These are phyloP conservation scores for Chesias legatella DNA, from an alignment of 2,888 invertebrate species.

Conservation along the genomic window DNA sequence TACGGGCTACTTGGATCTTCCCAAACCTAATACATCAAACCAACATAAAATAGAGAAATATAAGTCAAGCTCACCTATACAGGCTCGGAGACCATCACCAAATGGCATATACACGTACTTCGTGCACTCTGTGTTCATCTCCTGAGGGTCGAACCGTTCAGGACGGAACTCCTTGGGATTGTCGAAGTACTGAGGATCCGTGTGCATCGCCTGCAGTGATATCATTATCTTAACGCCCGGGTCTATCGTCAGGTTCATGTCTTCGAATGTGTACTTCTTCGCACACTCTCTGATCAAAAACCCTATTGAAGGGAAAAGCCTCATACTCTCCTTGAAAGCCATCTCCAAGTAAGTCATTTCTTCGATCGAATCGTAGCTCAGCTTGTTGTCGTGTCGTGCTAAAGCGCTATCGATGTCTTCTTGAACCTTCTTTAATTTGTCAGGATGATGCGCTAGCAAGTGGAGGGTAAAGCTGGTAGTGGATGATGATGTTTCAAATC, in stretches of 20 bases:
- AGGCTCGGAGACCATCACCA: slow-evolving; percentile 47
- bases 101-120: slow-evolving; percentile 47
- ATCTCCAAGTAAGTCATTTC: slow-evolving; percentile 52
- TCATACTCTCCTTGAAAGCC: slow-evolving; percentile 47
- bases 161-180: slow-evolving; percentile 47
- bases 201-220: slow-evolving; percentile 46
- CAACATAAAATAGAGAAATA: too few species aligned
- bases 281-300: slow-evolving; percentile 41
- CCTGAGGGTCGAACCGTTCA: slow-evolving; percentile 41
- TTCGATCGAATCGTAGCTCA: slow-evolving; percentile 44
- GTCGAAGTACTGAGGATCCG: slow-evolving; percentile 47
- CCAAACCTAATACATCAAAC: too few species aligned
- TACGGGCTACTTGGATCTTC: too few species aligned
- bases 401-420: slow-evolving; percentile 27
- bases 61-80: too few species aligned
- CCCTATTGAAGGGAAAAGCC: slow-evolving; percentile 52
- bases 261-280: slow-evolving; percentile 42
- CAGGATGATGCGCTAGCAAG: slow-evolving; percentile 46
- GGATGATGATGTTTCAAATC: slow-evolving; percentile 54
- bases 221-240: slow-evolving; percentile 40
- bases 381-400: slow-evolving; percentile 29
- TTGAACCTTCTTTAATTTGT: slow-evolving; percentile 29
- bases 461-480: slow-evolving; percentile 52
- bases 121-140: slow-evolving; percentile 25
- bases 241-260: slow-evolving; percentile 40